Evolutionary conservation across 2,888 invertebrate genomes (phyloP).

Genomic region (Actias luna): DNA sequence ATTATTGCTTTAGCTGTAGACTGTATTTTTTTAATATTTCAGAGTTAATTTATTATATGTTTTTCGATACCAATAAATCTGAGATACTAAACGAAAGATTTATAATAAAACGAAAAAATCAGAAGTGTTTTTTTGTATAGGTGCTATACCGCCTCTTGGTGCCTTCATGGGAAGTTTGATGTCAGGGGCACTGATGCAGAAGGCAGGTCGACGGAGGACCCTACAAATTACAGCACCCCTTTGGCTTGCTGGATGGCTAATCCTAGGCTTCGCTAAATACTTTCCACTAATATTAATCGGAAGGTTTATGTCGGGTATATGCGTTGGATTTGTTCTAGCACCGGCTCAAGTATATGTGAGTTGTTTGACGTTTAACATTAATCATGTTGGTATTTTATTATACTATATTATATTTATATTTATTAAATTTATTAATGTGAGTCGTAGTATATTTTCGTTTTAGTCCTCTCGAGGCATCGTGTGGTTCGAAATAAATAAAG

Average conservation of each 20-base stretch:
- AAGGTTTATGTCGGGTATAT: slow-evolving; percentile 81
- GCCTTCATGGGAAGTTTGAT: slow-evolving; percentile 80
- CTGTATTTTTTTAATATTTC: too few species aligned
- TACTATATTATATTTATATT: too few species aligned
- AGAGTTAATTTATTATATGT: too few species aligned
- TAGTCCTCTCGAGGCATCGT: too few species aligned
- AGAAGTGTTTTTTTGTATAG: slow-evolving; percentile 40
- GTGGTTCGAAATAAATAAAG: too few species aligned
- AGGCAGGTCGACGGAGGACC: slow-evolving; percentile 76
- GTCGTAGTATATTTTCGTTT: too few species aligned
- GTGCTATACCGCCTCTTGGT: slow-evolving; percentile 81
- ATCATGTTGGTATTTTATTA: too few species aligned
- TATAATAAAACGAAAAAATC: neutral
- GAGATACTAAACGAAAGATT: neutral
- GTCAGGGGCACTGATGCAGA: slow-evolving; percentile 79
- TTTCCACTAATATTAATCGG: slow-evolving; percentile 76
- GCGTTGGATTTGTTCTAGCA: slow-evolving; percentile 82
- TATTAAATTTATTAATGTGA: too few species aligned
- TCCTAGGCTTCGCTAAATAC: slow-evolving; percentile 75
- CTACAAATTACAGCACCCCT: slow-evolving; percentile 75
- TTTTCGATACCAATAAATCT: too few species aligned
- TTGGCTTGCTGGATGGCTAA: slow-evolving; percentile 78
- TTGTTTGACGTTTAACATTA: slow-evolving; percentile 18
- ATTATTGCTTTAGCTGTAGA: too few species aligned
- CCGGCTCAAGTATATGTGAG: slow-evolving; percentile 85